Percentiles rank a stretch among this genome's conserved stretches.
Conservation (phyloP, 2,888 invertebrate genomes). For the Eilema griseolum region DNA sequence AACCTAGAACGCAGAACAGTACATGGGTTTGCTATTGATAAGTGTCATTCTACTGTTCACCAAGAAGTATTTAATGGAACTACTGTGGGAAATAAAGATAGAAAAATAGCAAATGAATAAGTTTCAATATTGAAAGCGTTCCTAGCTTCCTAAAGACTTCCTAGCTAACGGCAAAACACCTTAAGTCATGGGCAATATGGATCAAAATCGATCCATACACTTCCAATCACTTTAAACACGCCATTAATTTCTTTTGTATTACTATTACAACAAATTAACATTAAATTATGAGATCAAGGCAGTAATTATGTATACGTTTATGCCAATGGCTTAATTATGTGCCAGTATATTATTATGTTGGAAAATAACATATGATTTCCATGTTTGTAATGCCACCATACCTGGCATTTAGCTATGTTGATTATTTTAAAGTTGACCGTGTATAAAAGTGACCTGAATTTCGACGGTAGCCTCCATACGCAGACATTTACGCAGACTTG, state of each 20-base stretch:
- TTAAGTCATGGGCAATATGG: not conserved
- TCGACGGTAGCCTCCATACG: not conserved
- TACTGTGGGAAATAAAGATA: no score
- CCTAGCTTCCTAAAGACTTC: no score
- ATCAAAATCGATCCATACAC: not conserved
- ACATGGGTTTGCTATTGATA: no score
- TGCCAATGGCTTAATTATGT: constrained; percentile 6
- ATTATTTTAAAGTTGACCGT: constrained; percentile 1
- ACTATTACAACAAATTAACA: not conserved
- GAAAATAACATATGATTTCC: constrained; percentile 5
- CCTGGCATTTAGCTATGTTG: constrained; percentile 1
- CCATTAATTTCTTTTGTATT: not conserved
- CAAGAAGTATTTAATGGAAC: no score
- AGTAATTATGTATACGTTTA: constrained; percentile 7
- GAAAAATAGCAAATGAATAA: no score
- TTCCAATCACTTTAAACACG: not conserved
- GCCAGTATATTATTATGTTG: constrained; percentile 3
- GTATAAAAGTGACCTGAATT: not conserved
- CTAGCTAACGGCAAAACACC: no score
- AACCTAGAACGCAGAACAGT: no score
- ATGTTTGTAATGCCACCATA: constrained; percentile 1
- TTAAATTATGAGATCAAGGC: not conserved
- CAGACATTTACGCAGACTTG: not conserved
- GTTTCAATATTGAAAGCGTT: no score
- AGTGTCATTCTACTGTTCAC: no score